These are phyloP conservation scores for Montifringilla adamsi DNA, from an alignment of 2,113 vertebrate species.

Conservation along the genomic window DNA sequence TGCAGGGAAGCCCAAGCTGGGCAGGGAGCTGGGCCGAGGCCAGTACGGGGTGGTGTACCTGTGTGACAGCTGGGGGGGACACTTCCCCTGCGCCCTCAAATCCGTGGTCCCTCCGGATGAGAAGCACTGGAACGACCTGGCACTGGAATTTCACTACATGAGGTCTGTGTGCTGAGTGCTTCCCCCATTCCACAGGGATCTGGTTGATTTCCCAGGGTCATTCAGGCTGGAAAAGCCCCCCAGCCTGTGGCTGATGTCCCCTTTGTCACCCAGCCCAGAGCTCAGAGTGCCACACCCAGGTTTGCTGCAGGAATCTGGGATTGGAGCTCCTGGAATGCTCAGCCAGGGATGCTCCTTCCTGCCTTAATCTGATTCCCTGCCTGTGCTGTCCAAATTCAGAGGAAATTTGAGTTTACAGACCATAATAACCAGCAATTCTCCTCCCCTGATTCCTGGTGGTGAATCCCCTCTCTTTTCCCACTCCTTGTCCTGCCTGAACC, in stretches of 20 bases:
- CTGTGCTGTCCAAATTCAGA: not conserved
- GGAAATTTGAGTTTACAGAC: not conserved
- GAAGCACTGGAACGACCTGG: conserved; percentile 99
- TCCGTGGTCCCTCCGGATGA: conserved; percentile 98
- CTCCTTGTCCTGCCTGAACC: not conserved
- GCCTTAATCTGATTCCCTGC: not conserved
- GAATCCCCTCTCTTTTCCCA: not conserved
- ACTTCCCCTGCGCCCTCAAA: conserved; percentile 92
- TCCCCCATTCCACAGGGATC: fast-evolving
- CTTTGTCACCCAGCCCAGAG: not conserved
- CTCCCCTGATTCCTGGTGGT: not conserved
- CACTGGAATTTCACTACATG: conserved; percentile 97
- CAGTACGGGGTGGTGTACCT: conserved; percentile 97
- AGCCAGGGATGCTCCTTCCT: not conserved
- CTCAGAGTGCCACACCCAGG: not conserved
- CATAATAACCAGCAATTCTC: not conserved
- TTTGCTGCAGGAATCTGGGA: not conserved
- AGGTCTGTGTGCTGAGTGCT: conserved; percentile 66
- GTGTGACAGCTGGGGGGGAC: conserved; percentile 93
- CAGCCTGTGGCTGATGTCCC: not conserved
- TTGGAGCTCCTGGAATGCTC: not conserved
- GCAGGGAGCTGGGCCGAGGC: conserved; percentile 91
- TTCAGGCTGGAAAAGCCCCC: not conserved
- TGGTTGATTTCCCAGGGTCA: fast-evolving
- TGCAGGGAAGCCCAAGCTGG: conserved; percentile 91